Evolutionary conservation across 2,113 vertebrate species (phyloP), one percentile per base, ranked within the genome.

Genomic region (Myocastor coypus): DNA sequence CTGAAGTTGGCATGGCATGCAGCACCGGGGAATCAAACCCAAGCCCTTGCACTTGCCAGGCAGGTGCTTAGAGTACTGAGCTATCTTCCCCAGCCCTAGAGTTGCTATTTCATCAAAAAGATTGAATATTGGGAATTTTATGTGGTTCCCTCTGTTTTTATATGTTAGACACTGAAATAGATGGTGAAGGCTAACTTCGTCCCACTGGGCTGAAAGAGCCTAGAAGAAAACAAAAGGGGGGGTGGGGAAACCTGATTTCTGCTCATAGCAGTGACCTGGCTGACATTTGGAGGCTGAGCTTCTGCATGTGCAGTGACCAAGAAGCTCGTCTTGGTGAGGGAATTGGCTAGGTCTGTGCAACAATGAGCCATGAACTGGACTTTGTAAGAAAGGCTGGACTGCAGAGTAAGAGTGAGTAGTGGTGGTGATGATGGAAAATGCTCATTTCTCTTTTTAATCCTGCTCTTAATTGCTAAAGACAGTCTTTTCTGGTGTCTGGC

Each of bases 221-320:
- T 64, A 13, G 3, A 55, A 78, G 75, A 66, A 57, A 92, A 73
- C 24, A 16, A 40, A 34, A 13, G 40, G 40, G 37, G 40, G 17
- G 40, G 40, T 34, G 34, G 34, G 64, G 30, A 55, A 30, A 59
- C 22, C 28, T 50, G 5, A 4, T 11, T 28, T 63, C 6, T 24
- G 69, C 0, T 32, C 1, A 0, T 28, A 66, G 66, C 80, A 83
- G 32, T 34, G 77, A 12, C 3, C 3, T 7, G n/a, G 0, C 5
- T 57, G 2, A 7, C 22, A 32, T 1, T 7, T 30, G 0, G 19
- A 11, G 8, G n/a, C 3, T 0, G 7, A 40, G 16, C 3, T 32
- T 50, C 7, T 13, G 57, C 9, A 73, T 5, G 22, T 10, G 1
- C 1, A n/a, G 80, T 32, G 28, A 32, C 13, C 28, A 34, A 77